These are phyloP conservation scores for Caenorhabditis sulstoni DNA, from an alignment of 2,888 invertebrate genomes.

Conservation along the genomic window DNA sequence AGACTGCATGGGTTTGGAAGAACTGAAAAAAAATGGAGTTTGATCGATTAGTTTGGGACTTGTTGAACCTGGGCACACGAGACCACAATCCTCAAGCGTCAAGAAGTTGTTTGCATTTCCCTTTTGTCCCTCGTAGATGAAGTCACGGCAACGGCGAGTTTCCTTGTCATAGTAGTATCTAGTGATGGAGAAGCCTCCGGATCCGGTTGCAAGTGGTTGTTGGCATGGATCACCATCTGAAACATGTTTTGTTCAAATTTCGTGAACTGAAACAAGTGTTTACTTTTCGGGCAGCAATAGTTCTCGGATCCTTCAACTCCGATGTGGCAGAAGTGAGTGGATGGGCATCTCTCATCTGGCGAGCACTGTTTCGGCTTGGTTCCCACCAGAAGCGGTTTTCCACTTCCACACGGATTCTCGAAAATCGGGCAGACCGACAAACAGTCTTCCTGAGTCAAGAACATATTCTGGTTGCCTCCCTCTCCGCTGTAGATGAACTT, in stretches of 20 bases:
- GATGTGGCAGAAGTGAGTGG: slow-evolving; percentile 80
- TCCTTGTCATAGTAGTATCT: slow-evolving; percentile 77
- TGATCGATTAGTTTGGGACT: neutral
- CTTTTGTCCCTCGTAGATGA: slow-evolving; percentile 73
- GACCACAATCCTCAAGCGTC: slow-evolving; percentile 75
- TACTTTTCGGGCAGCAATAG: slow-evolving; percentile 79
- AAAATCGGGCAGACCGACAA: slow-evolving; percentile 74
- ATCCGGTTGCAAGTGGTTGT: slow-evolving; percentile 70
- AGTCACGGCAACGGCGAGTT: slow-evolving; percentile 69
- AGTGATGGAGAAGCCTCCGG: slow-evolving; percentile 69
- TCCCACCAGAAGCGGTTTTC: slow-evolving; percentile 71
- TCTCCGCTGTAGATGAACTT: slow-evolving; percentile 78
- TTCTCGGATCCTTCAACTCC: slow-evolving; percentile 73
- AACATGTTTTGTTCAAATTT: slow-evolving; percentile 3
- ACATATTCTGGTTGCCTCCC: slow-evolving; percentile 80
- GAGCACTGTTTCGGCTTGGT: slow-evolving; percentile 65
- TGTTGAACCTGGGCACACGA: slow-evolving; percentile 75
- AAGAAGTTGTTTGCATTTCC: slow-evolving; percentile 80
- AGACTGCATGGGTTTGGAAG: slow-evolving; percentile 77
- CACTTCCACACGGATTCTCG: slow-evolving; percentile 76
- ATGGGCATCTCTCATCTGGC: slow-evolving; percentile 74
- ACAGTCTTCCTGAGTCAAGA: slow-evolving; percentile 78
- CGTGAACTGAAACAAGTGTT: neutral
- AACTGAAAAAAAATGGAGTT: slow-evolving; percentile 57
- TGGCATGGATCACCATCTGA: slow-evolving; percentile 78